Base-by-base conservation (phyloP, 2,888 invertebrate genomes). In the Drosophila nigricruria region DNA sequence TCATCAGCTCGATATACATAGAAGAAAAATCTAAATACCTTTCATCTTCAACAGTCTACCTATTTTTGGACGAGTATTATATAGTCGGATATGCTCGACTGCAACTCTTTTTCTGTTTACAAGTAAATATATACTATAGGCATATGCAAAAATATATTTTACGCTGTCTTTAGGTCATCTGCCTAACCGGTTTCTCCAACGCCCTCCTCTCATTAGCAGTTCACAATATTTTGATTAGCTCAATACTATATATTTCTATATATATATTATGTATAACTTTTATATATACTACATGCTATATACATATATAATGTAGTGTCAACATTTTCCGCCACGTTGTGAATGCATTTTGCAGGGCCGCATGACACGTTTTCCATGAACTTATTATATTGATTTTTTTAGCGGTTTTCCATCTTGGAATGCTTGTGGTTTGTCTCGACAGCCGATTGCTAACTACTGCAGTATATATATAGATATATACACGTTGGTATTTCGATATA, bases 381-480 rank as follows among this genome's bases (percentile, higher is more conserved):
- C 83, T 84, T 84, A 85, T 64, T 53, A 50, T 80, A 87, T 87
- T 85, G 85, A 83, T 84, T 84, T 84, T 83, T 53, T 89, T 64
- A 86, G 64, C 56, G 52, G 81, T 67, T 85, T 85, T 67, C 76
- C 76, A 66, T 54, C 60, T 66, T 56, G 61, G 64, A 67, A 78
- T 52, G 61, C 25, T 49, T 50, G 63, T 38, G 49, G 78, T 71
- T 81, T 76, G 49, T 72, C 49, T 18, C 40, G 42, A 38, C 53
- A 25, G 38, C 53, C 53, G n/a, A 38, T 10, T 54, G 38, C 40
- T 18, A 54, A 27, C 54, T 40, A 61, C 34, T 53, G 38, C 59
- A 77, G 38, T 65, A 40, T 16, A n/a, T 38, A 53, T 6, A 23
- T 23, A 32, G 14, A 50, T 32, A 52, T 23, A 52, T 16, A 34